Evolutionary conservation across 2,113 vertebrate species (phyloP), one percentile per base, ranked within the genome.

Genomic region (Bubo bubo): DNA sequence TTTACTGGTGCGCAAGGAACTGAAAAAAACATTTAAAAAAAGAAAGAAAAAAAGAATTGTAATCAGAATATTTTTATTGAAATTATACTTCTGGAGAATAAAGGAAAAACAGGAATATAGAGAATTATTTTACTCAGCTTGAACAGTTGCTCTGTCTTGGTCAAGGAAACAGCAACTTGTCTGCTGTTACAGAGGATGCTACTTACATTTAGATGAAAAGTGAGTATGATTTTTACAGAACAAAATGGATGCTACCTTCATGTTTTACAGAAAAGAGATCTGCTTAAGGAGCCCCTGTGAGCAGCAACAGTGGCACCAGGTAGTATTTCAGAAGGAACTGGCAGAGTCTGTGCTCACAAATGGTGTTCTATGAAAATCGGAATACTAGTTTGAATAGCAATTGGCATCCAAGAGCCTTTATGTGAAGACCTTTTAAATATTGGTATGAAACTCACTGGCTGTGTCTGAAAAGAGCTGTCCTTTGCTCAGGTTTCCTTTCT

Each of bases 1-100:
- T 96, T 97, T 81, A 97, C 97, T 11, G 98, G 99, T 35, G 98
- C 98, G 97, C 99, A 99, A 15, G 99, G 99, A 89, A 98, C 99
- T 99, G 94, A 92, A 95, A 23, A 35, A 28, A 90, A 87, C 27
- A 30, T 24, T 35, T 20, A 2, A 49, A 83, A 39, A 28, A 70
- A 32, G 3, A 16, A 21, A 30, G 2, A 9, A 24, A 66, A 64
- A 39, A 84, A 23, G 3, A 91, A 34, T 10, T 52, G 6, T 13
- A 39, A 41, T 76, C 24, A 93, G 66, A 60, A 26, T 71, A n/a
- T 27, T 60, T 56, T 76, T 30, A 73, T 86, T 81, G 56, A 89
- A 75, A 9, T 77, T 64, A 50, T 10, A 75, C 13, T 88, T 55
- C 28, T 13, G 27, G 12, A 3, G 8, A 93, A 73, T 32, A 83